phyloP scores from a whole-genome alignment of 2,888 invertebrate genomes.

The Graphium colonna region DNA sequence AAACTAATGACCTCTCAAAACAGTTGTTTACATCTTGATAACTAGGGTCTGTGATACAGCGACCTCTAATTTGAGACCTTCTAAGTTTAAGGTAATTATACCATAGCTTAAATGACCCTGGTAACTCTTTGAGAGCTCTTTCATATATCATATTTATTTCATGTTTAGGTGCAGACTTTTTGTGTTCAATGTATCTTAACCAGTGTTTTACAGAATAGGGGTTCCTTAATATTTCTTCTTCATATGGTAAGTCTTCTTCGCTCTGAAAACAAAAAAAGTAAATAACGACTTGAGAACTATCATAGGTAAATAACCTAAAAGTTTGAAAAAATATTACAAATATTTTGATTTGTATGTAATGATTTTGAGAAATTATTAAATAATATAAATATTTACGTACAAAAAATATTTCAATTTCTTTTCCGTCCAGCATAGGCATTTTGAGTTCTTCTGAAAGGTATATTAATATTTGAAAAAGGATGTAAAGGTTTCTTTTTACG shows the following conservation, averaged over 20 bases:
- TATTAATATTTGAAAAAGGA: too few relatives aligned
- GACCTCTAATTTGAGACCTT: constrained; percentile 89
- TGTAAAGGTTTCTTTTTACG: too few relatives aligned
- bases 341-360: too few relatives aligned
- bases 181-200: constrained; percentile 98
- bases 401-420: constrained; percentile 74
- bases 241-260: constrained; percentile 98
- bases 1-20: constrained; percentile 97
- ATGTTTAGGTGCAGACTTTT: constrained; percentile 89
- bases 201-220: constrained; percentile 99
- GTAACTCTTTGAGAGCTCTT: constrained; percentile 96
- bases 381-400: constrained; percentile 51
- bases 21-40: constrained; percentile 97
- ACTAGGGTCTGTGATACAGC: constrained; percentile 90
- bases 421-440: constrained; percentile 70
- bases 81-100: constrained; percentile 95
- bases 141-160: constrained; percentile 96
- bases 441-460: background rate
- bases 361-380: too few relatives aligned
- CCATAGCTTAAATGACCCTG: constrained; percentile 99
- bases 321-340: too few relatives aligned
- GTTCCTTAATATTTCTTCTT: constrained; percentile 98
- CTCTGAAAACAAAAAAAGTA: constrained; percentile 76
- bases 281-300: constrained; percentile 16
- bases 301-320: constrained; percentile 3